Evolutionary conservation across 2,113 vertebrate genomes (phyloP).

Genomic region (Phainopepla nitens): DNA sequence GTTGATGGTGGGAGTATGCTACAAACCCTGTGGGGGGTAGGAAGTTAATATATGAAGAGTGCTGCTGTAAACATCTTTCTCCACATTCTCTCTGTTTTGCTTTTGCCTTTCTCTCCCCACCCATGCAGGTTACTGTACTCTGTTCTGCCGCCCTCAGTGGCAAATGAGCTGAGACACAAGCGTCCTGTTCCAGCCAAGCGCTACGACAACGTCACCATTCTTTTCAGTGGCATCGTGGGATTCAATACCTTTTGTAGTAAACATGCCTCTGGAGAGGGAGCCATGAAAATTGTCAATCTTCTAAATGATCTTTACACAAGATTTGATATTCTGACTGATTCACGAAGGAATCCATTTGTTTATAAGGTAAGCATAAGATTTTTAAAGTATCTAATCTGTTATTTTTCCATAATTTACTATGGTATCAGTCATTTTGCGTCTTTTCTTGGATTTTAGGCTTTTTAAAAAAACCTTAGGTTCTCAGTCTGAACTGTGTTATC

Average conservation of each 20-base stretch:
- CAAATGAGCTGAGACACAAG: slow-evolving; percentile 96
- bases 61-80: not conserved
- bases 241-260: slow-evolving; percentile 97
- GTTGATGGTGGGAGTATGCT: not conserved
- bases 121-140: slow-evolving; percentile 88
- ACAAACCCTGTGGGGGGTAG: not conserved
- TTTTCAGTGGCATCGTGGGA: slow-evolving; percentile 97
- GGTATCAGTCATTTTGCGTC: not conserved
- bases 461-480: not conserved
- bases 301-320: slow-evolving; percentile 97
- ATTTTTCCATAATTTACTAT: not conserved
- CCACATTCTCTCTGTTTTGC: not conserved
- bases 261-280: slow-evolving; percentile 95
- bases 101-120: not conserved
- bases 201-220: slow-evolving; percentile 96
- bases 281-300: slow-evolving; percentile 98
- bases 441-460: not conserved
- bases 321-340: slow-evolving; percentile 96
- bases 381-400: not conserved
- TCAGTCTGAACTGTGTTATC: not conserved
- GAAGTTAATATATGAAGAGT: not conserved
- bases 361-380: slow-evolving; percentile 85
- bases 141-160: slow-evolving; percentile 93
- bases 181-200: slow-evolving; percentile 94
- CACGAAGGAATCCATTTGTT: slow-evolving; percentile 94